Evolutionary conservation across 53 echinoderm and acorn worm genomes (phyloP).

Genomic region (Stichopus horrens): DNA sequence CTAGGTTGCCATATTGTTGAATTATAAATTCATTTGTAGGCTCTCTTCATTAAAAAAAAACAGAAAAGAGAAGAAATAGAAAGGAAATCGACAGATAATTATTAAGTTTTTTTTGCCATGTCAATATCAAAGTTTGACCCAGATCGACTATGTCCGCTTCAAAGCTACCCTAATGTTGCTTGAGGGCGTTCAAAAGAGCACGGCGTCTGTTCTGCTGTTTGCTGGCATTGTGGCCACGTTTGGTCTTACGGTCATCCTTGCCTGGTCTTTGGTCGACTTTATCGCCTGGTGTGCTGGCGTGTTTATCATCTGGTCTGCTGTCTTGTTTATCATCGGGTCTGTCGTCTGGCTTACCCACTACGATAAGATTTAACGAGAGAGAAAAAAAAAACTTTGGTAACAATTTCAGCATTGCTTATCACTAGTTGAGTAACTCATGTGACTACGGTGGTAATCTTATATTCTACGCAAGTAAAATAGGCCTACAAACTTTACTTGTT

Average conservation of each 20-base stretch:
- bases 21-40: background rate
- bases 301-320: conserved; percentile 4
- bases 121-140: background rate
- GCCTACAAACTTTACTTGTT: too few species aligned
- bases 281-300: background rate
- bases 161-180: background rate
- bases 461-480: too few species aligned
- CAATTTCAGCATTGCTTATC: too few species aligned
- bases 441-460: too few species aligned
- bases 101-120: background rate
- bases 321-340: conserved; percentile 15
- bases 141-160: background rate
- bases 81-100: background rate
- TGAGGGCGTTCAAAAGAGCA: conserved; percentile 11
- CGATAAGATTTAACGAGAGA: background rate
- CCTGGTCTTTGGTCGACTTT: background rate
- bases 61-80: background rate
- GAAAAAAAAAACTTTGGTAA: too few species aligned
- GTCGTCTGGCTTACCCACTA: conserved; percentile 10
- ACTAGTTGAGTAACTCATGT: too few species aligned
- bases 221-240: background rate
- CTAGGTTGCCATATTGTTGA: background rate
- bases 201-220: conserved; percentile 3
- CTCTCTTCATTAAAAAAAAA: background rate
- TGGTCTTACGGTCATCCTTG: background rate